These are phyloP conservation scores for Ceyx margarethae DNA, from an alignment of 2,113 vertebrate species.

Conservation along the genomic window DNA sequence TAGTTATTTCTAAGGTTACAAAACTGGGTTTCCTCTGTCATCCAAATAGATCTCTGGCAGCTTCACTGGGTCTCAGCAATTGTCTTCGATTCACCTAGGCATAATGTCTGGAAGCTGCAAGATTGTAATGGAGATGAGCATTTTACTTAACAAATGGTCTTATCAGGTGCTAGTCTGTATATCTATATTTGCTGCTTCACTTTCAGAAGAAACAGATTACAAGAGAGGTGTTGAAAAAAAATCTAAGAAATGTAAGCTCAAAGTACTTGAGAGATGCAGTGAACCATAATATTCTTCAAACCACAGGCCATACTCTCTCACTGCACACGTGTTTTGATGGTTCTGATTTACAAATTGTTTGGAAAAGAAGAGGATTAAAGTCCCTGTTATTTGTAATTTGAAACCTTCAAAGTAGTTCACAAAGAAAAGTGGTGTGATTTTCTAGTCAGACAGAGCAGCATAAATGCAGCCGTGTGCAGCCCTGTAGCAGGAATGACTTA, in stretches of 20 bases:
- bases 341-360: constrained; percentile 65
- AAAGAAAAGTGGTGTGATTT: constrained; percentile 17
- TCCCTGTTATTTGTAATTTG: constrained; percentile 36
- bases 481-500: neutral
- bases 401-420: constrained; percentile 32
- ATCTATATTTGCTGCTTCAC: neutral
- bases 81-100: constrained; percentile 29
- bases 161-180: neutral
- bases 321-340: constrained; percentile 20
- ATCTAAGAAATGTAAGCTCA: neutral
- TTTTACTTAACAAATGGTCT: constrained; percentile 14
- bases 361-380: constrained; percentile 49
- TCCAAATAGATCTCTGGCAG: neutral
- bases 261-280: constrained; percentile 23
- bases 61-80: neutral
- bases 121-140: neutral
- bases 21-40: neutral
- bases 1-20: neutral
- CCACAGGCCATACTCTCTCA: constrained; percentile 2
- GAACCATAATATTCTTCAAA: constrained; percentile 31
- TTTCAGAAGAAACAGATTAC: neutral
- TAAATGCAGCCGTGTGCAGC: neutral
- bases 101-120: constrained; percentile 12
- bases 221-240: constrained; percentile 6
- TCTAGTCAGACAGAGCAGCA: neutral